phyloP scores from a whole-genome alignment of 2,113 vertebrate species.

The Tenebrosternarchus preto region DNA sequence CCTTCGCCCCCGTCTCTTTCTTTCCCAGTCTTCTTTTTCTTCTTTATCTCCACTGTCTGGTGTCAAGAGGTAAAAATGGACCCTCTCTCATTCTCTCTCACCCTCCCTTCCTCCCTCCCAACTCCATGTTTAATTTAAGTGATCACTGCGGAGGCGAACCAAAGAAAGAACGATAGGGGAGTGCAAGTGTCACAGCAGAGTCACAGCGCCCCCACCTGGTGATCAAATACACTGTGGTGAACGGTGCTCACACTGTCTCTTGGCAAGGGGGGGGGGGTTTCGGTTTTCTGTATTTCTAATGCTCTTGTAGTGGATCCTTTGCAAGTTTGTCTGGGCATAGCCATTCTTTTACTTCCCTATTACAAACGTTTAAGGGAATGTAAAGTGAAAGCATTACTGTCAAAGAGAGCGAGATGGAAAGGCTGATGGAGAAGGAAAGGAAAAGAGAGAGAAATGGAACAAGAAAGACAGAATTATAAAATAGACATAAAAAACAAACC shows the following conservation, averaged over 20 bases:
- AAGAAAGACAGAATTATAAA: neutral
- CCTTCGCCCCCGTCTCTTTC: conserved; percentile 1
- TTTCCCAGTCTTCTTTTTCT: neutral
- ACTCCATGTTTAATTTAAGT: conserved; percentile 65
- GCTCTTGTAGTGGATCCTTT: conserved; percentile 51
- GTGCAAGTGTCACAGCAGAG: conserved; percentile 42
- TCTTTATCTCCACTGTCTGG: conserved; percentile 18
- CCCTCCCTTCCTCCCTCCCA: conserved; percentile 41
- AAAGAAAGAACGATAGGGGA: conserved; percentile 46
- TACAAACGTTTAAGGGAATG: neutral
- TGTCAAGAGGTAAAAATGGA: conserved; percentile 25
- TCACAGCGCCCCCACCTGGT: conserved; percentile 73
- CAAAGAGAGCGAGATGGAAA: neutral
- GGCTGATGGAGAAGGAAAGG: neutral
- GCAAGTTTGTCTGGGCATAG: conserved; percentile 53
- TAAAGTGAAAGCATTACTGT: conserved; percentile 15
- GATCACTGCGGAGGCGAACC: conserved; percentile 55
- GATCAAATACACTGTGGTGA: neutral
- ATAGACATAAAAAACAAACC: neutral
- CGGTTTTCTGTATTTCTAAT: conserved; percentile 61
- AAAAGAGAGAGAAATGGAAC: neutral
- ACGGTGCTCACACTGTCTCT: neutral
- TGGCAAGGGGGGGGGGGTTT: neutral
- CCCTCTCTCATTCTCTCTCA: conserved; percentile 5
- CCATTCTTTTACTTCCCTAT: too few species aligned